Conservation (phyloP, 1,140 invertebrate genomes). For the Vollenhovia emeryi region DNA sequence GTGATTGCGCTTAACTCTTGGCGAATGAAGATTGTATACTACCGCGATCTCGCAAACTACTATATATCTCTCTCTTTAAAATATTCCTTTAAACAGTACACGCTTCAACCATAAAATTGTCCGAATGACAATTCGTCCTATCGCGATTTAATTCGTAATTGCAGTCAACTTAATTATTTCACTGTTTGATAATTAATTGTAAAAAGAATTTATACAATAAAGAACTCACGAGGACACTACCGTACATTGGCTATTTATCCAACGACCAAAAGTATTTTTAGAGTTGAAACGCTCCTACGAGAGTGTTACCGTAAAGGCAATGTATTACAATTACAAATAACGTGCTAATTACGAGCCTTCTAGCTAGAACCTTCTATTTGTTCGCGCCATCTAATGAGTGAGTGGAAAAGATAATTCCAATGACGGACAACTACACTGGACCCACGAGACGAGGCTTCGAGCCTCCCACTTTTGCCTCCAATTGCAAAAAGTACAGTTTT, state of each 20-base stretch:
- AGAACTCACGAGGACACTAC: background rate
- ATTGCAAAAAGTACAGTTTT: background rate
- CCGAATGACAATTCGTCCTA: background rate
- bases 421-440: background rate
- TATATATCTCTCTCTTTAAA: too few species aligned
- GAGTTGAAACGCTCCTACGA: background rate
- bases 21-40: background rate
- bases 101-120: background rate
- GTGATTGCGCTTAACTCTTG: background rate
- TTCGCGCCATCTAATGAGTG: background rate
- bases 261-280: background rate
- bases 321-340: background rate
- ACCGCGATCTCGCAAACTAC: background rate
- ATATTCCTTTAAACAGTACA: background rate
- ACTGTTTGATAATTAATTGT: constrained; percentile 3
- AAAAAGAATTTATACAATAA: constrained; percentile 9
- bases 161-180: background rate
- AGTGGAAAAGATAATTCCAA: background rate
- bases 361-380: background rate
- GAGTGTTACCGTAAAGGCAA: background rate
- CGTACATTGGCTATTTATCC: background rate
- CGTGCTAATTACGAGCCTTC: background rate
- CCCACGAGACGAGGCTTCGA: background rate
- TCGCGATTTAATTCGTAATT: background rate
- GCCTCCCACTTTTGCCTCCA: background rate